Evolutionary conservation across 2,797 vertebrate genomes (phyloP).

Genomic region (Alfaro cultratus): DNA sequence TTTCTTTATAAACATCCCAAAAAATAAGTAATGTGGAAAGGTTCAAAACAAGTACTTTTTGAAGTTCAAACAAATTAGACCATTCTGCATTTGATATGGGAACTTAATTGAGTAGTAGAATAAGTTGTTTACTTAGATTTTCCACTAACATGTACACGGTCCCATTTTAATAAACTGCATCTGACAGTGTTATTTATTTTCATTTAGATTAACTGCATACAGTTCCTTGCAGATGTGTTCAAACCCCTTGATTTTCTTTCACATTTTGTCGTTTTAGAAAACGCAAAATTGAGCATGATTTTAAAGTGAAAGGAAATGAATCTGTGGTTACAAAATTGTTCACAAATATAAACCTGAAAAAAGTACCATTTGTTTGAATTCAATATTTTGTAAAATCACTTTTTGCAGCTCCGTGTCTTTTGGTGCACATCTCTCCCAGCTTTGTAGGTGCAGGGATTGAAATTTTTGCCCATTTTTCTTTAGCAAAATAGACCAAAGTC

Average conservation of each 20-base stretch:
- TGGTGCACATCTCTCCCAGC: neutral
- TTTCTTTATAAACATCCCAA: neutral
- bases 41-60: neutral
- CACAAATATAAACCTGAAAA: neutral
- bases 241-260: neutral
- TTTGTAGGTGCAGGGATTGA: neutral
- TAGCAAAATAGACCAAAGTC: neutral
- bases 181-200: neutral
- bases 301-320: neutral
- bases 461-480: neutral
- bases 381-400: neutral
- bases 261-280: neutral
- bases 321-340: neutral
- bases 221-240: neutral
- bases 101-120: constrained; percentile 2
- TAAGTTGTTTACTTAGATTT: neutral
- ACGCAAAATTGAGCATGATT: neutral
- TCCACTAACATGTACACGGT: neutral
- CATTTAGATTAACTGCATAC: constrained; percentile 3
- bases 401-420: neutral
- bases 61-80: neutral
- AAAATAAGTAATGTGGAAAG: neutral
- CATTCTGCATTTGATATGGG: neutral
- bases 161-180: neutral
- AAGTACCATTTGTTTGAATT: neutral